phyloP scores from a whole-genome alignment of 2,888 invertebrate species.

The Philonicus albiceps region DNA sequence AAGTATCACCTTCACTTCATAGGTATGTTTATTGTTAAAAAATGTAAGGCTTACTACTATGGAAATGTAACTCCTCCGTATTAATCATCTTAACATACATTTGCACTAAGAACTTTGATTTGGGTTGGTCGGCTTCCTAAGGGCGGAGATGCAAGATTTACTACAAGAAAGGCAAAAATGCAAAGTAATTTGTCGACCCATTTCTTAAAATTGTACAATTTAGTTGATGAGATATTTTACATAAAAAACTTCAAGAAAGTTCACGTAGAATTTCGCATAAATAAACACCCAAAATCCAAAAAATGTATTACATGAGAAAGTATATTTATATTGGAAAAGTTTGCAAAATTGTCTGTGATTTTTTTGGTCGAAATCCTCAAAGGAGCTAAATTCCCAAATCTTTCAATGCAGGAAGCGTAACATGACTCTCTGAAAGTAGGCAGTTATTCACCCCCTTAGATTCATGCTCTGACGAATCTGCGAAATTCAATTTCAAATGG shows the following conservation, averaged over 20 bases:
- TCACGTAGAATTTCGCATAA: neutral
- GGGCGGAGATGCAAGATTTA: too few relatives aligned
- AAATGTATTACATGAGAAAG: neutral
- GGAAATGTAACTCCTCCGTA: too few relatives aligned
- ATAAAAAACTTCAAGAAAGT: neutral
- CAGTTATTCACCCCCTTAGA: conserved; percentile 23
- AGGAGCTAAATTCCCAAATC: neutral
- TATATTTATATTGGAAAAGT: neutral
- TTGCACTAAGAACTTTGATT: too few relatives aligned
- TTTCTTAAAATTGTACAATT: neutral
- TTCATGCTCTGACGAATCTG: conserved; percentile 25
- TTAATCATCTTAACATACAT: too few relatives aligned
- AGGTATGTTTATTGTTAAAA: too few relatives aligned
- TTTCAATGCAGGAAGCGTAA: neutral
- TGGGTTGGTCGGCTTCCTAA: too few relatives aligned
- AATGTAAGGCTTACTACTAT: too few relatives aligned
- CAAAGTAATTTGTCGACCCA: neutral
- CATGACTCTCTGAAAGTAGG: conserved; percentile 22
- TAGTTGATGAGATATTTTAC: neutral
- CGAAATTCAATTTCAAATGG: conserved; percentile 5
- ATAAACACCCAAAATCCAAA: neutral
- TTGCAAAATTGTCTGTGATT: neutral
- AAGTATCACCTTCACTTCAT: too few relatives aligned
- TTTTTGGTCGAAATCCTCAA: conserved; percentile 1
- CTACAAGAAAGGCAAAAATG: neutral